A percentile compares a stretch with the other conserved stretches of the same genome.
phyloP scores from a whole-genome alignment of 2,888 invertebrate species.

The Dynastes tityus region DNA sequence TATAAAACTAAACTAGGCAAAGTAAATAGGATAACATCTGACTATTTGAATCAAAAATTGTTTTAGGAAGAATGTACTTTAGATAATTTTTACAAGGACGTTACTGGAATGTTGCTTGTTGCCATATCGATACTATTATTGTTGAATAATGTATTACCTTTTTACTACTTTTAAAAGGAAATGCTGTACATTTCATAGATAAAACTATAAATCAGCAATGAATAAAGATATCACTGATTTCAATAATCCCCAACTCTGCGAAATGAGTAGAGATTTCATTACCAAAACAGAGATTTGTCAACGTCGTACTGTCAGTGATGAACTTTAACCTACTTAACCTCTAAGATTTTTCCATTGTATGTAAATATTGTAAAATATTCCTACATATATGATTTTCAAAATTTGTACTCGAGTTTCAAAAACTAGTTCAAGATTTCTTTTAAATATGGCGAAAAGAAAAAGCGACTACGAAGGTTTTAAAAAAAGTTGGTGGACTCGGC shows the following conservation, averaged over 20 bases:
- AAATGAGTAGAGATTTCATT: not conserved
- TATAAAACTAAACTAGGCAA: too few species aligned
- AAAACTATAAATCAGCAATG: too few species aligned
- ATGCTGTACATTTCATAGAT: too few species aligned
- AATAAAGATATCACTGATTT: too few species aligned
- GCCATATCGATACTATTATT: slow-evolving; percentile 15
- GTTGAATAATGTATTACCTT: not conserved
- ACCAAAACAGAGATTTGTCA: slow-evolving; percentile 10
- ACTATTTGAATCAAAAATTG: not conserved
- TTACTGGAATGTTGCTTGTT: not conserved
- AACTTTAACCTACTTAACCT: slow-evolving; percentile 39
- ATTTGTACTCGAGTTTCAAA: not conserved
- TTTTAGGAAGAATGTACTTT: slow-evolving; percentile 5
- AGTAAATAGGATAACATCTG: too few species aligned
- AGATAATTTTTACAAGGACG: slow-evolving; percentile 18
- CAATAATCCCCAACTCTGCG: too few species aligned
- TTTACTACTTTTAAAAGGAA: not conserved
- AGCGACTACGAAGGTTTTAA: slow-evolving; percentile 69
- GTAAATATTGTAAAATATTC: slow-evolving; percentile 32
- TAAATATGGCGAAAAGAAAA: slow-evolving; percentile 58
- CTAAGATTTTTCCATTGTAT: slow-evolving; percentile 25
- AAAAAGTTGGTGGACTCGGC: slow-evolving; percentile 74
- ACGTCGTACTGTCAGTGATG: not conserved
- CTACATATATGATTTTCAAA: slow-evolving; percentile 29
- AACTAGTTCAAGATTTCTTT: not conserved